Percentiles rank a stretch among this genome's conserved stretches.
These are phyloP conservation scores for Phenganax subtilis DNA, from an alignment of 92 coral and sea anemone genomes.

Conservation along the genomic window DNA sequence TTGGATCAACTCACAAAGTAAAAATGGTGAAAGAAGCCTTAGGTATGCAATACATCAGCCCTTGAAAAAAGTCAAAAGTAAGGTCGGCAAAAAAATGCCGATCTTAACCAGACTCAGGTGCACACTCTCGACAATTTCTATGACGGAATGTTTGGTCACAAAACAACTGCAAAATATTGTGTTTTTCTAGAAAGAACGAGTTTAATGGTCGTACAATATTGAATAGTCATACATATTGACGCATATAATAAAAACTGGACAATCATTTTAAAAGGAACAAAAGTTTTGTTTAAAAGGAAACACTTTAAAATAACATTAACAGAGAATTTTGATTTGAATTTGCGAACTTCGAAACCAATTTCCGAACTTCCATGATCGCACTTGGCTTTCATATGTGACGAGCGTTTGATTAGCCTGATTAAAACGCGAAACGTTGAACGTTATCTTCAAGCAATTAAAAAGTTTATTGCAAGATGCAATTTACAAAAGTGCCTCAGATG, in stretches of 20 bases:
- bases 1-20: constrained; percentile 79
- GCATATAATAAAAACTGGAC: not conserved
- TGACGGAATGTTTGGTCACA: not conserved
- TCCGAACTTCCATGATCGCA: too few relatives aligned
- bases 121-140: not conserved
- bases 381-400: too few relatives aligned
- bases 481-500: not conserved
- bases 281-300: not conserved
- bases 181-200: not conserved
- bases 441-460: not conserved
- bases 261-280: not conserved
- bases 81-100: not conserved
- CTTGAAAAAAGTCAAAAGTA: not conserved
- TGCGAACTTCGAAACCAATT: too few relatives aligned
- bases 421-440: not conserved
- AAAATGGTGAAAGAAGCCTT: constrained; percentile 55
- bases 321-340: not conserved
- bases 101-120: not conserved
- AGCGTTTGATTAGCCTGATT: too few relatives aligned
- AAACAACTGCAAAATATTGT: not conserved
- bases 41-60: constrained; percentile 52
- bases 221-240: not conserved
- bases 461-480: not conserved
- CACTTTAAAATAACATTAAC: not conserved
- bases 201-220: not conserved